These are phyloP conservation scores for Eunapius fragilis DNA, from an alignment of 37 sponge, comb jelly and placozoan genomes.

Conservation along the genomic window DNA sequence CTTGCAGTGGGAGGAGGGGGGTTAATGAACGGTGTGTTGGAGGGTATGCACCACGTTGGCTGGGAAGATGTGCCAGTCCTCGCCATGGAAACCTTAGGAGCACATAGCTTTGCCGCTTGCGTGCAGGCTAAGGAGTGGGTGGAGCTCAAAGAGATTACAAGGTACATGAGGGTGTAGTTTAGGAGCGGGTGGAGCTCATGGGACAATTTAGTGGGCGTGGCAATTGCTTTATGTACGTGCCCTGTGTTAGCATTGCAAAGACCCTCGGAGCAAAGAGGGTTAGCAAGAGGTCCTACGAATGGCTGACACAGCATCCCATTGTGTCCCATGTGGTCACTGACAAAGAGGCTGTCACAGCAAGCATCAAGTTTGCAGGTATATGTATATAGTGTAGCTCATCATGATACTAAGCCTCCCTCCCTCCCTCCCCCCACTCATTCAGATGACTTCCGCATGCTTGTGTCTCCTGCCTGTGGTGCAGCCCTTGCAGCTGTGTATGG, in stretches of 20 bases:
- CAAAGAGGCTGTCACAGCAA: slow-evolving; percentile 80
- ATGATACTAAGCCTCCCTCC: background rate
- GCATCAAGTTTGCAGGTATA: slow-evolving; percentile 73
- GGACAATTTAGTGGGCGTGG: background rate
- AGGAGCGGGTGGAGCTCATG: too few relatives aligned
- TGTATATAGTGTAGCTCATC: too few relatives aligned
- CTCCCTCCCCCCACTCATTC: background rate
- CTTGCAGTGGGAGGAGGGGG: slow-evolving; percentile 93
- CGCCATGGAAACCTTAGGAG: slow-evolving; percentile 94
- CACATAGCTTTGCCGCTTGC: slow-evolving; percentile 83
- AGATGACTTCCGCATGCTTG: slow-evolving; percentile 88
- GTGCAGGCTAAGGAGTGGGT: slow-evolving; percentile 55
- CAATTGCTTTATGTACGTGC: background rate
- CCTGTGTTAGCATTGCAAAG: slow-evolving; percentile 62
- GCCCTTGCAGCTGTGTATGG: slow-evolving; percentile 84
- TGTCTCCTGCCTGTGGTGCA: slow-evolving; percentile 96
- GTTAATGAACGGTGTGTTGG: slow-evolving; percentile 84
- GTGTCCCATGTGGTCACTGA: slow-evolving; percentile 71
- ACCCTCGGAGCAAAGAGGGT: slow-evolving; percentile 87
- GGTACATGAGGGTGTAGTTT: slow-evolving; percentile 30
- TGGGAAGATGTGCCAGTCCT: slow-evolving; percentile 89
- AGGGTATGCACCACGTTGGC: slow-evolving; percentile 79
- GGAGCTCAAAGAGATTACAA: slow-evolving; percentile 80
- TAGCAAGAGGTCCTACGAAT: slow-evolving; percentile 62
- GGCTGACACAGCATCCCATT: slow-evolving; percentile 50